A percentile compares a stretch with the other conserved stretches of the same genome.
phyloP scores from a whole-genome alignment of 2,113 vertebrate species.

The Merops nubicus region DNA sequence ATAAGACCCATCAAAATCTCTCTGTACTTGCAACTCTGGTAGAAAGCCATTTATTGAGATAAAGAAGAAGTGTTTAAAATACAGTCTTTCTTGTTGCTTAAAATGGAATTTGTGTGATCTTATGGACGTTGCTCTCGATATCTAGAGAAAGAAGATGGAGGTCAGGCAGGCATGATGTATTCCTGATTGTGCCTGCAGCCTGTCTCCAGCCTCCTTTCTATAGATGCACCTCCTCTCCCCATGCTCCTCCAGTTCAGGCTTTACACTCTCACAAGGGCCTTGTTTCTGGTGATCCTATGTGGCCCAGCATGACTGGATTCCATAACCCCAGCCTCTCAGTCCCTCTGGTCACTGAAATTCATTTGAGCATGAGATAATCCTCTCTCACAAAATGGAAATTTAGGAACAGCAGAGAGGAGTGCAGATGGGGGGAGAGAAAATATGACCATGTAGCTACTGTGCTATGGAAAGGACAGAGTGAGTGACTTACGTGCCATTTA shows the following conservation, averaged over 20 bases:
- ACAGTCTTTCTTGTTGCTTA: neutral
- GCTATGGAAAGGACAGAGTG: neutral
- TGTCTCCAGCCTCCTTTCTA: neutral
- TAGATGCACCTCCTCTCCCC: neutral
- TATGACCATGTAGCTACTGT: neutral
- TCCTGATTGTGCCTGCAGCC: neutral
- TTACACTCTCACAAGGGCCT: neutral
- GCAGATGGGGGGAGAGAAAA: neutral
- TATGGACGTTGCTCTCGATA: neutral
- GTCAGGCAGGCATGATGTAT: neutral
- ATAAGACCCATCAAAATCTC: conserved; percentile 34
- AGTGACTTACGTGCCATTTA: neutral
- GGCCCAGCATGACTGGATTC: neutral
- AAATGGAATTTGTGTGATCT: neutral
- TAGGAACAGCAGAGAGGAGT: neutral
- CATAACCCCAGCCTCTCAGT: neutral
- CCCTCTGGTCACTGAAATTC: neutral
- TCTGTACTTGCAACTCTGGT: conserved; percentile 24
- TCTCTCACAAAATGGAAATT: neutral
- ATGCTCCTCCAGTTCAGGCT: neutral
- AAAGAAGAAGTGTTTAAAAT: neutral
- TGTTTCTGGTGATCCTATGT: neutral
- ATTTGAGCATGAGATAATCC: neutral
- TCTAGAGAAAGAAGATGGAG: neutral
- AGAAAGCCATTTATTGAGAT: neutral